These are phyloP conservation scores for Erannis defoliaria DNA, from an alignment of 2,888 invertebrate genomes.

Conservation along the genomic window DNA sequence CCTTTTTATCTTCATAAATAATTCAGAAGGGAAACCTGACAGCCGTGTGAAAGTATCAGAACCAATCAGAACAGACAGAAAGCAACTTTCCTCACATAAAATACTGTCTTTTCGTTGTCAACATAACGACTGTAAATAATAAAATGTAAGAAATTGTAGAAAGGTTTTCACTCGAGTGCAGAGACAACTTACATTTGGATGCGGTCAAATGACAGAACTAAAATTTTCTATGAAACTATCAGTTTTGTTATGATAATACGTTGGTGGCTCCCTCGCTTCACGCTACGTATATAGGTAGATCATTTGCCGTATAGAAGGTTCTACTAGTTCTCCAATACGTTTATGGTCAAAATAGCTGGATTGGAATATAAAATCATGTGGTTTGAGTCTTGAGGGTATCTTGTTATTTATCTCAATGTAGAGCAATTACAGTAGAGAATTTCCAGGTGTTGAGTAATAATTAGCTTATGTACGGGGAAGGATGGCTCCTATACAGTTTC, in stretches of 20 bases:
- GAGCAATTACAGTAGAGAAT: background rate
- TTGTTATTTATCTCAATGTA: background rate
- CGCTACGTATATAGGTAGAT: background rate
- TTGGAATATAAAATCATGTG: background rate
- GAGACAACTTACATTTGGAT: background rate
- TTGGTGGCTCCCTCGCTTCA: background rate
- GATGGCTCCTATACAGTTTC: too few species aligned
- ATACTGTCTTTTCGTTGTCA: conserved; percentile 46
- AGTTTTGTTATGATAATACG: background rate
- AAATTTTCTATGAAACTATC: background rate
- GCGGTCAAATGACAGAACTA: background rate
- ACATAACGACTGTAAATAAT: conserved; percentile 11
- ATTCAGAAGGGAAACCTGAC: conserved; percentile 51
- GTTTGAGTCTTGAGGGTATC: background rate
- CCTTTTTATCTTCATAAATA: conserved; percentile 39
- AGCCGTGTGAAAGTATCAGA: conserved; percentile 58
- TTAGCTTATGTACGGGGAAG: too few species aligned
- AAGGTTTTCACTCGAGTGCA: conserved; percentile 12
- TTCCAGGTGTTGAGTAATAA: too few species aligned
- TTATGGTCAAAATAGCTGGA: conserved; percentile 11
- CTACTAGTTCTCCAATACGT: background rate
- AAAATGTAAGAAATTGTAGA: conserved; percentile 15
- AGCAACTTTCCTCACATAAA: conserved; percentile 55
- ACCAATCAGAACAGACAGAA: conserved; percentile 17
- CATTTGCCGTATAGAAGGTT: background rate